Conservation (phyloP, 2,888 invertebrate genomes). For the Hyposoter dolosus region DNA sequence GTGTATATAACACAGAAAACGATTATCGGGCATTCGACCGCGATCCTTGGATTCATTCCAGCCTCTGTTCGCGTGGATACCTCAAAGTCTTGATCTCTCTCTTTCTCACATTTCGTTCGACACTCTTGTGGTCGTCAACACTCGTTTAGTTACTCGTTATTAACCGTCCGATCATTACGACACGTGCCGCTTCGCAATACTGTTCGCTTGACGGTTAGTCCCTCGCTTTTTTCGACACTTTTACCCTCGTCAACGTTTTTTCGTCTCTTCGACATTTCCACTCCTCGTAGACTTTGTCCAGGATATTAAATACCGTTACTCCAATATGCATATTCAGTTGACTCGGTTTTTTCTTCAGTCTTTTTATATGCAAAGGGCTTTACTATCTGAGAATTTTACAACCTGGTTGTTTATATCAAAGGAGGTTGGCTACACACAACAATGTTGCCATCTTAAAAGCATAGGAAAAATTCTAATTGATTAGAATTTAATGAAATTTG, state of each 20-base stretch:
- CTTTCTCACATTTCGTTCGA: not conserved
- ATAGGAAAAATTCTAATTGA: too few relatives aligned
- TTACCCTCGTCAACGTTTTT: slow-evolving; percentile 11
- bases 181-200: slow-evolving; percentile 35
- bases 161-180: slow-evolving; percentile 31
- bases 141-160: slow-evolving; percentile 25
- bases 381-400: not conserved
- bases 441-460: too few relatives aligned
- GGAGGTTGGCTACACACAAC: too few relatives aligned
- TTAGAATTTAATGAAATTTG: too few relatives aligned
- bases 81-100: slow-evolving; percentile 7
- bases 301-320: not conserved
- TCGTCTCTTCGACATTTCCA: slow-evolving; percentile 11
- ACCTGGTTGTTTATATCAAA: not conserved
- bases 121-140: slow-evolving; percentile 45
- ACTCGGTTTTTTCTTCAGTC: not conserved
- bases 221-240: slow-evolving; percentile 23
- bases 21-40: slow-evolving; percentile 47
- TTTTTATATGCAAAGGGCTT: not conserved
- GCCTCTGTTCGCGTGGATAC: slow-evolving; percentile 21
- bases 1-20: slow-evolving; percentile 14
- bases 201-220: slow-evolving; percentile 45
- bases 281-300: not conserved
- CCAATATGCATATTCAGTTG: not conserved
- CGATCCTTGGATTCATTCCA: slow-evolving; percentile 61